Conservation (phyloP, 2,797 vertebrate species). For the Tragopan temminckii region DNA sequence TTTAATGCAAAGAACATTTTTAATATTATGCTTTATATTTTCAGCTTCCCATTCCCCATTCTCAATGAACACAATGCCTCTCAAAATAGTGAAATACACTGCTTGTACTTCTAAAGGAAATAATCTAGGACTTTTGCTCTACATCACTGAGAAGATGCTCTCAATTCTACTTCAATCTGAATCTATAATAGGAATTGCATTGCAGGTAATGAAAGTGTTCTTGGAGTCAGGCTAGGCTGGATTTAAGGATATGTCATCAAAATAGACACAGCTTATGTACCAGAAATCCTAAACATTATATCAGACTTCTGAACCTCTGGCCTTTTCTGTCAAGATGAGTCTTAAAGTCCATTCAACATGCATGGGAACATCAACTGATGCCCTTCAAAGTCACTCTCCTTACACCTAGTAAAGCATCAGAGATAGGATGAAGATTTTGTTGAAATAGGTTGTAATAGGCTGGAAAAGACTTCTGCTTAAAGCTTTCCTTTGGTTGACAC, state of each 20-base stretch:
- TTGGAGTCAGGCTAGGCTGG: neutral
- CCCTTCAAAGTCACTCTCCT: neutral
- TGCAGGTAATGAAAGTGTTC: neutral
- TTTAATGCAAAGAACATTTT: neutral
- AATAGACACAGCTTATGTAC: neutral
- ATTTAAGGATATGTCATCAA: neutral
- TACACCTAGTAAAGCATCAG: neutral
- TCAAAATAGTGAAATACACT: neutral
- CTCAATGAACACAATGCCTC: neutral
- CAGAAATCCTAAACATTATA: neutral
- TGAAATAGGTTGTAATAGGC: neutral
- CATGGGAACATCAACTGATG: neutral
- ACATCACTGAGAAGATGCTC: accelerated
- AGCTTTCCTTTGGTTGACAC: neutral
- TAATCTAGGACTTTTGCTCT: neutral
- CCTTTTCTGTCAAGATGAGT: neutral
- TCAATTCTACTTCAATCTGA: neutral
- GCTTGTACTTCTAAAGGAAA: neutral
- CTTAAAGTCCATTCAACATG: neutral
- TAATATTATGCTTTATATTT: neutral
- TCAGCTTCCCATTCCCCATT: neutral
- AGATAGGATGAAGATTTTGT: neutral
- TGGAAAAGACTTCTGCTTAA: neutral
- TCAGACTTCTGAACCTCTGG: neutral
- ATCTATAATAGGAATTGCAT: neutral